phyloP scores from a whole-genome alignment of 1,140 invertebrate genomes.

The Megalonaias nervosa region DNA sequence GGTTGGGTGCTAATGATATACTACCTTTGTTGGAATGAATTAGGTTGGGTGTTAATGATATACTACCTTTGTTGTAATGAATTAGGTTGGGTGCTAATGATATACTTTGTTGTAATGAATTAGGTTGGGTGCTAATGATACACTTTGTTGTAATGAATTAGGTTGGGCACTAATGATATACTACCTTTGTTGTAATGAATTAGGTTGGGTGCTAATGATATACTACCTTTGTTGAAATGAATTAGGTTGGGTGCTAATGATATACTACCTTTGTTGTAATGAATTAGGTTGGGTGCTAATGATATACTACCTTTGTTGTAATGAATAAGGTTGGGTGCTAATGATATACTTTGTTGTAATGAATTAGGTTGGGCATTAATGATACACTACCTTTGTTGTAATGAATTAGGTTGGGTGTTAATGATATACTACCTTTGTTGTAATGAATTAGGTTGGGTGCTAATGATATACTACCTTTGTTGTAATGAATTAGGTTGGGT shows the following conservation, averaged over 20 bases:
- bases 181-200: too few relatives aligned
- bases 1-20: not conserved
- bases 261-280: not conserved
- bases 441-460: too few relatives aligned
- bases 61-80: not conserved
- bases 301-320: not conserved
- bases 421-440: too few relatives aligned
- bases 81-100: not conserved
- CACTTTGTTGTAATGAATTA: not conserved
- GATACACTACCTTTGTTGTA: too few relatives aligned
- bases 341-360: not conserved
- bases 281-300: not conserved
- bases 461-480: too few relatives aligned
- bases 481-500: too few relatives aligned
- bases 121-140: not conserved
- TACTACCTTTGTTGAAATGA: not conserved
- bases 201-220: not conserved
- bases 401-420: too few relatives aligned
- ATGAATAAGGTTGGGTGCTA: not conserved
- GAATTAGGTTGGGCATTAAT: too few relatives aligned
- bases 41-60: not conserved
- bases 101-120: not conserved
- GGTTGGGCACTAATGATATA: too few relatives aligned
- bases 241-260: not conserved
- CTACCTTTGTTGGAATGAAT: constrained; percentile 1